Percentiles rank a stretch among this genome's conserved stretches.
Conservation (phyloP, 2,888 invertebrate genomes). For the Amphipyra tragopoginis region DNA sequence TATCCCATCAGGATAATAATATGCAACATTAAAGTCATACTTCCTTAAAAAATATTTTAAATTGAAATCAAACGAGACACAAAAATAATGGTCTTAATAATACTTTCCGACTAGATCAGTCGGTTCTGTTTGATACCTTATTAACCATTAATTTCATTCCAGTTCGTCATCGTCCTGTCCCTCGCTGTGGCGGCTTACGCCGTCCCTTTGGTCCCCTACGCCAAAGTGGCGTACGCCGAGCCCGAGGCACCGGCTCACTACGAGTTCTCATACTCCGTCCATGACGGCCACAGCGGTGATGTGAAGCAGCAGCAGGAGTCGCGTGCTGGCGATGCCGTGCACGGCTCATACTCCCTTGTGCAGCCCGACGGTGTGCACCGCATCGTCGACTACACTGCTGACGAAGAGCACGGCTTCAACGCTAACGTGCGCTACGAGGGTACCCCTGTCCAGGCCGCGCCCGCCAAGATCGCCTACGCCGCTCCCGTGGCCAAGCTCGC, state of each 20-base stretch:
- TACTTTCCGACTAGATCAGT: too few relatives aligned
- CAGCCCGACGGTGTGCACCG: slow-evolving; percentile 84
- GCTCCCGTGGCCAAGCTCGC: slow-evolving; percentile 40
- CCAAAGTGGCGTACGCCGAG: slow-evolving; percentile 75
- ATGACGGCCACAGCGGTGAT: slow-evolving; percentile 82
- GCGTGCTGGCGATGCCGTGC: slow-evolving; percentile 81
- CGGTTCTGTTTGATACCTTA: not conserved
- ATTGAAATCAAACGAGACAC: too few relatives aligned
- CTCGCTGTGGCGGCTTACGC: slow-evolving; percentile 71
- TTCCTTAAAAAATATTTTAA: too few relatives aligned
- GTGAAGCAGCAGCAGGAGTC: slow-evolving; percentile 83
- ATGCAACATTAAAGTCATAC: too few relatives aligned
- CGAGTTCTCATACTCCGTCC: slow-evolving; percentile 83
- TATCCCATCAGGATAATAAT: too few relatives aligned
- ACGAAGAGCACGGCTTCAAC: slow-evolving; percentile 82
- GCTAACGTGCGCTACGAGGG: slow-evolving; percentile 83
- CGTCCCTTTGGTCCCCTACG: slow-evolving; percentile 64
- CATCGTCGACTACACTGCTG: slow-evolving; percentile 83
- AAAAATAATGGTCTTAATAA: too few relatives aligned
- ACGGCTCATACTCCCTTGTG: slow-evolving; percentile 83
- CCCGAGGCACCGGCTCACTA: slow-evolving; percentile 79
- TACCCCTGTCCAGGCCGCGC: slow-evolving; percentile 64
- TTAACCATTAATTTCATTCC: slow-evolving; percentile 23
- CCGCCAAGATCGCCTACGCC: slow-evolving; percentile 48
- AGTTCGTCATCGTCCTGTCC: slow-evolving; percentile 76